phyloP scores from a whole-genome alignment of 2,797 vertebrate genomes.

The Coregonus suidteri region DNA sequence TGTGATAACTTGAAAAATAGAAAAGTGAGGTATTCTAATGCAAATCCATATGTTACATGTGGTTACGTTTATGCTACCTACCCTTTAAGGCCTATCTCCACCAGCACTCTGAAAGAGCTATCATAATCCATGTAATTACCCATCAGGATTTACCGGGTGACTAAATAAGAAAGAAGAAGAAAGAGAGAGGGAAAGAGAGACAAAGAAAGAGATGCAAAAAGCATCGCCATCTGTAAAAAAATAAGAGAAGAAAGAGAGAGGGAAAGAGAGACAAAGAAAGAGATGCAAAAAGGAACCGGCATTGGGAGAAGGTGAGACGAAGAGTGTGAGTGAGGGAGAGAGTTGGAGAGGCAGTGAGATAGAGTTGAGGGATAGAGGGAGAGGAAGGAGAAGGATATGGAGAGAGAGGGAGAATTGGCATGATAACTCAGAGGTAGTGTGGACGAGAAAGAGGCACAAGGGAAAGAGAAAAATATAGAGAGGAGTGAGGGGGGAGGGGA shows the following conservation, averaged over 20 bases:
- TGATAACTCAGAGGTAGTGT: neutral
- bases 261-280: slow-evolving; percentile 3
- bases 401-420: neutral
- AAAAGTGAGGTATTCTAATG: too few relatives aligned
- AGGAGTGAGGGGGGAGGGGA: neutral
- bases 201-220: neutral
- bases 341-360: neutral
- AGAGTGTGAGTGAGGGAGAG: neutral
- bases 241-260: slow-evolving; percentile 18
- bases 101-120: slow-evolving; percentile 9
- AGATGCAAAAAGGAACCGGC: neutral
- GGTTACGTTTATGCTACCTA: too few relatives aligned
- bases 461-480: slow-evolving; percentile 16
- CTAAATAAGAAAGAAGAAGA: neutral
- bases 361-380: neutral
- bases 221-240: too few relatives aligned
- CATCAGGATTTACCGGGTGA: slow-evolving; percentile 16
- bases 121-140: slow-evolving; percentile 42
- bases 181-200: slow-evolving; percentile 24
- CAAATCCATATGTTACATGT: too few relatives aligned
- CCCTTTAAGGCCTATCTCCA: neutral
- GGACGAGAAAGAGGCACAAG: slow-evolving; percentile 14
- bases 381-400: neutral
- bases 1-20: too few relatives aligned
- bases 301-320: slow-evolving; percentile 2